phyloP scores from a whole-genome alignment of 1,140 invertebrate genomes.

The Hyposmocoma kahamanoa region DNA sequence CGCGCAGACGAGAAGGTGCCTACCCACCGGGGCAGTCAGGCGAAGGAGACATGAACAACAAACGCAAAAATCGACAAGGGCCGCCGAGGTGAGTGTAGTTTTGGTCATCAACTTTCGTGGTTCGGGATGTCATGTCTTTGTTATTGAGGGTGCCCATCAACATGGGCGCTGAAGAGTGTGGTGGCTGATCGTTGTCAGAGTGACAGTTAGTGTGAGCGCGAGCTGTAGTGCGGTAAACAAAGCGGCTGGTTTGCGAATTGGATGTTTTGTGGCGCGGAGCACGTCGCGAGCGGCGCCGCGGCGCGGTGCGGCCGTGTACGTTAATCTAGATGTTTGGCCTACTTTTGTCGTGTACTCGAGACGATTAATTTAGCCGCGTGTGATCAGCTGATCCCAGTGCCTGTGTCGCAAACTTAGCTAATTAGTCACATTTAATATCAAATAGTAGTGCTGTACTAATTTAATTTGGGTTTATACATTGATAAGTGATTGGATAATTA shows the following conservation, averaged over 20 bases:
- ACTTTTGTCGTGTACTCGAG: slow-evolving; percentile 58
- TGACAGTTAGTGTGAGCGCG: slow-evolving; percentile 40
- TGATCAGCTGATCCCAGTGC: slow-evolving; percentile 61
- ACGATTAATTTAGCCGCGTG: slow-evolving; percentile 66
- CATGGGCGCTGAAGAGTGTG: slow-evolving; percentile 26
- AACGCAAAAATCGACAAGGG: slow-evolving; percentile 75
- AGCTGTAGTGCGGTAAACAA: slow-evolving; percentile 57
- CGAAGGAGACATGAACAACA: slow-evolving; percentile 75
- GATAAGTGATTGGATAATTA: not conserved
- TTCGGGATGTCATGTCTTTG: slow-evolving; percentile 64
- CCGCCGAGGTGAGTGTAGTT: slow-evolving; percentile 72
- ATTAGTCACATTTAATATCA: not conserved
- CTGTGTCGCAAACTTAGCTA: slow-evolving; percentile 6
- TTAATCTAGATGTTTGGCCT: slow-evolving; percentile 64
- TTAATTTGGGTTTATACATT: not conserved
- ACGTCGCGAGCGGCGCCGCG: slow-evolving; percentile 29
- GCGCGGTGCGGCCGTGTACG: slow-evolving; percentile 26
- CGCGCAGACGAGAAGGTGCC: slow-evolving; percentile 76
- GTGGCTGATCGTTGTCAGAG: slow-evolving; percentile 36
- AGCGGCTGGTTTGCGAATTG: slow-evolving; percentile 34
- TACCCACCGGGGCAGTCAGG: slow-evolving; percentile 73
- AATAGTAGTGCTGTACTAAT: not conserved
- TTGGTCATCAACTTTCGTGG: slow-evolving; percentile 46
- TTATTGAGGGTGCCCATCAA: slow-evolving; percentile 37
- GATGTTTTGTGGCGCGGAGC: too few species aligned